A percentile compares a stretch with the other conserved stretches of the same genome.
Evolutionary conservation across 2,113 vertebrate species (phyloP).

Genomic region (Cygnus atratus): DNA sequence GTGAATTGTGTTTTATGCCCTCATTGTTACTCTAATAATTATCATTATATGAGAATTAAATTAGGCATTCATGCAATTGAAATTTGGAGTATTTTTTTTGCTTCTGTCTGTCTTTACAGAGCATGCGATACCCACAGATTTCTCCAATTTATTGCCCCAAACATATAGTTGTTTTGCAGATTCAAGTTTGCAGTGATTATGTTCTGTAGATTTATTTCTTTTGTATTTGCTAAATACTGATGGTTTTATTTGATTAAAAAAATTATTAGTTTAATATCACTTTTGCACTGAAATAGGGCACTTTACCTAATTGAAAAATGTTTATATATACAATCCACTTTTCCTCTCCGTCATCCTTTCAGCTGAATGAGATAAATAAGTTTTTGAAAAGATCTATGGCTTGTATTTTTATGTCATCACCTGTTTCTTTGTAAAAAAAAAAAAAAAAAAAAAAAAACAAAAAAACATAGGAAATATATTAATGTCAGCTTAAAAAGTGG

Average conservation of each 20-base stretch:
- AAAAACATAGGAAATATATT: not conserved
- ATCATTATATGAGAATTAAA: not conserved
- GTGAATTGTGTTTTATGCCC: not conserved
- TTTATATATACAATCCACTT: not conserved
- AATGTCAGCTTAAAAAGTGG: not conserved
- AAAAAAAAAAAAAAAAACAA: no score
- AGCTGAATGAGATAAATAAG: not conserved
- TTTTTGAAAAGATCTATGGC: not conserved
- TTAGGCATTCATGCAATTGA: not conserved
- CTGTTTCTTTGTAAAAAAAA: not conserved
- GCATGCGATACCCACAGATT: not conserved
- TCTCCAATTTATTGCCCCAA: not conserved
- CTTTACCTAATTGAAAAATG: not conserved
- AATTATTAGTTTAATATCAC: not conserved
- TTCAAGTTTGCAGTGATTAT: not conserved
- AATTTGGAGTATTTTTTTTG: not conserved
- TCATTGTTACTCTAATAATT: not conserved
- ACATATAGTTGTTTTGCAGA: not conserved
- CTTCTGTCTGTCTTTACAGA: not conserved
- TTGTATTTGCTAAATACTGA: not conserved
- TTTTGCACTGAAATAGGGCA: not conserved
- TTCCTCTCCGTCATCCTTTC: not conserved
- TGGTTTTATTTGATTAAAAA: not conserved
- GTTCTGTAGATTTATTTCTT: not conserved
- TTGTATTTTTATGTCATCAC: not conserved